Percentiles rank a stretch among this genome's conserved stretches.
These are phyloP conservation scores for Babyrousa celebensis DNA, from an alignment of 2,797 vertebrate species.

Conservation along the genomic window DNA sequence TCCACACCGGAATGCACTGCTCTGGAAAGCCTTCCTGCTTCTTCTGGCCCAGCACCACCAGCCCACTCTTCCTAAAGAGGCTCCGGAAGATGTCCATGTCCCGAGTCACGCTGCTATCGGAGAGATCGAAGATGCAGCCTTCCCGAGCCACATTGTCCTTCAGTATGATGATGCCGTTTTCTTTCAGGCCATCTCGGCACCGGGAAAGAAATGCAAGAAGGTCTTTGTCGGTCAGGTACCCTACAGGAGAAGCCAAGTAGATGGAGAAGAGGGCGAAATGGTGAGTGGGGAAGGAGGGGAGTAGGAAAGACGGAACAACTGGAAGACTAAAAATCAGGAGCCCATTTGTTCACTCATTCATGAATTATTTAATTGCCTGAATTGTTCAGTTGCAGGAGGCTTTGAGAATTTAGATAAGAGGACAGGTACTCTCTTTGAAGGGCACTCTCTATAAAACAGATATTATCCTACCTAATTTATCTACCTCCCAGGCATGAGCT, in stretches of 20 bases:
- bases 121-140: slow-evolving; percentile 95
- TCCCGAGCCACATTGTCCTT: slow-evolving; percentile 98
- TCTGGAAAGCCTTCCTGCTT: slow-evolving; percentile 96
- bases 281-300: background rate
- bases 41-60: slow-evolving; percentile 93
- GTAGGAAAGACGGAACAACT: background rate
- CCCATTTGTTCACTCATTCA: background rate
- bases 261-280: background rate
- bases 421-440: background rate
- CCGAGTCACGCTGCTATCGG: slow-evolving; percentile 97
- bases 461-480: background rate
- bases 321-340: background rate
- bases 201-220: slow-evolving; percentile 95
- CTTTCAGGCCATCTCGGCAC: slow-evolving; percentile 94
- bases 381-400: background rate
- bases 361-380: background rate
- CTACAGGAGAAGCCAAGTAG: slow-evolving; percentile 86
- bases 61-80: slow-evolving; percentile 95
- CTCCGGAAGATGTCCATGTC: slow-evolving; percentile 95
- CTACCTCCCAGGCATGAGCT: background rate
- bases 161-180: slow-evolving; percentile 95
- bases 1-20: slow-evolving; percentile 96
- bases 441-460: background rate
- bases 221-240: slow-evolving; percentile 97
- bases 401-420: slow-evolving; percentile 43